phyloP scores from a whole-genome alignment of 2,888 invertebrate species.

The Tortrix viridana region DNA sequence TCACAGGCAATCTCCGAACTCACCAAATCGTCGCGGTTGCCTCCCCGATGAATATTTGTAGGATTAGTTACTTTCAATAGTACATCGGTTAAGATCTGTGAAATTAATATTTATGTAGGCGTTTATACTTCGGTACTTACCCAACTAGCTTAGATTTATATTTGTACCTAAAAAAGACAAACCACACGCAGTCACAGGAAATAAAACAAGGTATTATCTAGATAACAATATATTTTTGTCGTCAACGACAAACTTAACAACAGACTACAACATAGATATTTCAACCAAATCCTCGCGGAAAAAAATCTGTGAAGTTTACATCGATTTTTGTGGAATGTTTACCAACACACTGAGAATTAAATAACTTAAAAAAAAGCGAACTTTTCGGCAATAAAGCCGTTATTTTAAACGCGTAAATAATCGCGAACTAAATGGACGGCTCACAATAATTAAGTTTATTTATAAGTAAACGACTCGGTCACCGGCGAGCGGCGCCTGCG shows the following conservation, averaged over 20 bases:
- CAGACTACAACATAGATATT: constrained; percentile 82
- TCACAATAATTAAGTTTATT: constrained; percentile 52
- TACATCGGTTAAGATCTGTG: too few species aligned
- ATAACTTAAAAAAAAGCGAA: constrained; percentile 48
- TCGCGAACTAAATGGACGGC: constrained; percentile 76
- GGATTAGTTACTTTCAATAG: too few species aligned
- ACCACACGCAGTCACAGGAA: constrained; percentile 32
- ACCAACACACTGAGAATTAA: constrained; percentile 60
- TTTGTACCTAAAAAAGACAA: neutral
- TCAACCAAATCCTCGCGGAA: constrained; percentile 71
- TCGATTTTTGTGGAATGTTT: constrained; percentile 55
- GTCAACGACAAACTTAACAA: constrained; percentile 84
- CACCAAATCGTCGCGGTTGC: too few species aligned
- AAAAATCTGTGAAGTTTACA: constrained; percentile 50
- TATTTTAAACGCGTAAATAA: constrained; percentile 47
- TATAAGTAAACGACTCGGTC: constrained; percentile 42
- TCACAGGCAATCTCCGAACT: too few species aligned
- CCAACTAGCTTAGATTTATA: too few species aligned
- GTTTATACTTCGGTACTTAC: too few species aligned
- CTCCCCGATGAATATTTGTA: too few species aligned
- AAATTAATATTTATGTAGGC: too few species aligned
- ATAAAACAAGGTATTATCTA: constrained; percentile 70
- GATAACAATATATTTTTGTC: constrained; percentile 84
- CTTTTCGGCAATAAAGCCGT: constrained; percentile 29
- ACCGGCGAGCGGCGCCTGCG: constrained; percentile 14